Base-by-base conservation (phyloP, 2,113 vertebrate species). In the Poeciliopsis retropinna region DNA sequence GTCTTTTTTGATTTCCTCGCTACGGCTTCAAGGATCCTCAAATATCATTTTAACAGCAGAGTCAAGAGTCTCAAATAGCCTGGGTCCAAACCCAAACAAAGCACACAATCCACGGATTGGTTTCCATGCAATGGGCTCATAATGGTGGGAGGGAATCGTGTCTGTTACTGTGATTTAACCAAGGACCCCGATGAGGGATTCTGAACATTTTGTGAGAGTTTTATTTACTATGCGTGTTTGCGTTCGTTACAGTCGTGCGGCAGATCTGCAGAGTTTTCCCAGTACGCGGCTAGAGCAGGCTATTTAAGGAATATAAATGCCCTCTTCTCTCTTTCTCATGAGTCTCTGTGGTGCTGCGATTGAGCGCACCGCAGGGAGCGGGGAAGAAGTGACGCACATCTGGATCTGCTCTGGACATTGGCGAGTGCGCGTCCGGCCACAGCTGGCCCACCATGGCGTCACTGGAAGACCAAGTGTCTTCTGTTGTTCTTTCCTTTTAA, bases 361-460 rank as follows among this genome's bases (percentile, higher is more conserved):
- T 85, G 85, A 80, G 86, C 70, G 84, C 83, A 78, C 74, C 25
- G 81, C 54, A 69, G 77, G 72, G 64, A 86, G 83, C 70, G 15
- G 41, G 83, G 88, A 87, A 91, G 85, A 88, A 88, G 86, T 92
- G 92, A 93, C 92, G 90, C 92, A 93, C 92, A 93, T 93, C 92
- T 93, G 92, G 91, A 92, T 85, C 83, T 82, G 84, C 85, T 22
- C 80, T 88, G 88, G 89, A 88, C 87, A 72, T 69, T 73, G 62
- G 65, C 69, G 80, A 39, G 68, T 73, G 80, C 54, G 82, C 51
- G 86, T 87, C 84, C 71, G 77, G 87, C 88, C 89, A 90, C 92
- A 89, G 90, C 89, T 93, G 89, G 88, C 75, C 88, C 76, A 76
- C 88, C 78, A 85, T 88, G 79, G 88, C 90, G 89, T 88, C 85